These are phyloP conservation scores for Aptenodytes forsteri DNA, from an alignment of 2,113 vertebrate species.

Conservation along the genomic window DNA sequence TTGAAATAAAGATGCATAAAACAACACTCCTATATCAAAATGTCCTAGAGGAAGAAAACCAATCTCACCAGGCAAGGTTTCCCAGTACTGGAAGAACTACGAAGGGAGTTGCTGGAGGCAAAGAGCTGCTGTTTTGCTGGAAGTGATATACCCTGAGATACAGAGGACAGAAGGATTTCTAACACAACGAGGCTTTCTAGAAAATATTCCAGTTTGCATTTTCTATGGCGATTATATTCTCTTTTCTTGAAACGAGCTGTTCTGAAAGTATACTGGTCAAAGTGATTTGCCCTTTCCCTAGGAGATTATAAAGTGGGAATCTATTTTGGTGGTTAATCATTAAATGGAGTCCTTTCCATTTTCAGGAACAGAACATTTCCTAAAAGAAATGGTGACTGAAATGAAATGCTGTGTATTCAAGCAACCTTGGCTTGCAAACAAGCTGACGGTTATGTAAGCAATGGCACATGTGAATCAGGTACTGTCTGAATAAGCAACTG, in stretches of 20 bases:
- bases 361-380: neutral
- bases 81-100: neutral
- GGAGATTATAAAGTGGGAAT: neutral
- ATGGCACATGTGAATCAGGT: neutral
- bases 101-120: slow-evolving; percentile 20
- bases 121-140: neutral
- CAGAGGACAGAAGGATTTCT: neutral
- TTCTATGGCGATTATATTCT: neutral
- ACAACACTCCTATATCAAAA: slow-evolving; percentile 39
- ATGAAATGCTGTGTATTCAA: neutral
- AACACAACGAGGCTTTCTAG: neutral
- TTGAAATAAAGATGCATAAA: slow-evolving; percentile 59
- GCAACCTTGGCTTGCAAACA: neutral
- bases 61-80: slow-evolving; percentile 33
- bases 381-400: neutral
- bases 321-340: slow-evolving; percentile 50
- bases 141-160: neutral
- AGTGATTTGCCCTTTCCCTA: neutral
- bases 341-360: slow-evolving; percentile 25
- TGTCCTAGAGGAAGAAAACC: slow-evolving; percentile 44
- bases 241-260: neutral
- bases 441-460: neutral
- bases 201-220: neutral
- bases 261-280: neutral
- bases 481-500: neutral